Base-by-base conservation (phyloP, 2,797 vertebrate genomes). In the Pangasius macronema region DNA sequence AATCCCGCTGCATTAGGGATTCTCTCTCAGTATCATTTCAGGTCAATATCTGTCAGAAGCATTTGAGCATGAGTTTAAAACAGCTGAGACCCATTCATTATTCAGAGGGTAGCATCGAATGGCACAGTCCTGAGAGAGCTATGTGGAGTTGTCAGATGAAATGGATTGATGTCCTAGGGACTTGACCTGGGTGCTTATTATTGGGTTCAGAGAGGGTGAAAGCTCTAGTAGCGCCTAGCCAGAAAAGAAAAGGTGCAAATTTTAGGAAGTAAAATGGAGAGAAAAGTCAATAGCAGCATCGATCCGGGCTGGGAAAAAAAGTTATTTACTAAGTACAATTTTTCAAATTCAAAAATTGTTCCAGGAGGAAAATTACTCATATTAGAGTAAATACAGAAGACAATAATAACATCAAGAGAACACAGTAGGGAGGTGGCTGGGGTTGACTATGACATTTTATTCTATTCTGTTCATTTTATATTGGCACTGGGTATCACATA, bases 1-100 rank as follows among this genome's bases (percentile, higher is more conserved):
- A 90, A 88, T 90, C 87, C 87, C n/a, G 20, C 72, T 86, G 83
- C 81, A 70, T 89, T 84, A 90, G 55, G 81, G 72, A 91, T 90
- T 91, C 90, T 88, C 75, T 86, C 80, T 82, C 83, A 87, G 87
- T 88, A 90, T 91, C 90, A 88, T 87, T 88, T 59, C 83, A 73
- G 88, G 89, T 91, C 91, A 87, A 91, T 91, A 91, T 88, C 89
- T 91, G 91, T 91, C 91, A 90, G 85, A 90, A 88, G 57, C 83
- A 84, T 91, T 91, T 91, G 87, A 90, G 86, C 86, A 87, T 33
- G 85, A 87, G 87, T 90, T 85, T 91, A 89, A 90, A 91, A 89
- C 90, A 91, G 91, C 90, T 87, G 86, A 88, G 85, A 88, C 82
- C 83, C 89, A 90, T 91, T 91, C 65, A 90, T 89, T 91, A 91